Evolutionary conservation across 2,113 vertebrate genomes (phyloP).

Genomic region (Mola mola): DNA sequence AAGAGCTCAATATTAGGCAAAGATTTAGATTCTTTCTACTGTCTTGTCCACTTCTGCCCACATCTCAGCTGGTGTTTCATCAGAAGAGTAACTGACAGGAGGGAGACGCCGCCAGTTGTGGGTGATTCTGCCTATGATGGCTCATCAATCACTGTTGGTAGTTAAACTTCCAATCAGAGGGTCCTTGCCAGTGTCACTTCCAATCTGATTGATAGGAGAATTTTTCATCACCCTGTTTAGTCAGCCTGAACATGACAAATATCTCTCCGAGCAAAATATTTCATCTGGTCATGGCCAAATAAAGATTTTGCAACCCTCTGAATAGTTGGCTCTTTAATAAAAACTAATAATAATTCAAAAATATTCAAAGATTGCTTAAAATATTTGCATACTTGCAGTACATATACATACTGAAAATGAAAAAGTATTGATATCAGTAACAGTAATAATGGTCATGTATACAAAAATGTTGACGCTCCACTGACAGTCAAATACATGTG

Average conservation of each 20-base stretch:
- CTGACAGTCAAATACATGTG: too few relatives aligned
- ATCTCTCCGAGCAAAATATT: slow-evolving; percentile 29
- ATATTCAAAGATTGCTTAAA: too few relatives aligned
- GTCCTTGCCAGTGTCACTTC: slow-evolving; percentile 73
- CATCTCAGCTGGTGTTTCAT: slow-evolving; percentile 50
- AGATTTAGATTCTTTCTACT: slow-evolving; percentile 17
- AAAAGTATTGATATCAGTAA: background rate
- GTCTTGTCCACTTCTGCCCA: slow-evolving; percentile 15
- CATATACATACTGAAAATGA: too few relatives aligned
- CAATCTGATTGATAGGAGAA: slow-evolving; percentile 65
- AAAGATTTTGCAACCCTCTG: too few relatives aligned
- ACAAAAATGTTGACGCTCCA: too few relatives aligned
- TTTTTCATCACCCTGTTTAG: slow-evolving; percentile 59
- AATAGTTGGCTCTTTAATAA: too few relatives aligned
- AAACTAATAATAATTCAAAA: too few relatives aligned
- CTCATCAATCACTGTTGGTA: slow-evolving; percentile 75
- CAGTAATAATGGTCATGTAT: too few relatives aligned
- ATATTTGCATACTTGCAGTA: too few relatives aligned
- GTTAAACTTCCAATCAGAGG: slow-evolving; percentile 77
- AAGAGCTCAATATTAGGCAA: slow-evolving; percentile 12
- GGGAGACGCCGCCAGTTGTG: slow-evolving; percentile 18
- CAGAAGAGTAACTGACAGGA: slow-evolving; percentile 52
- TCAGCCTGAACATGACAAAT: slow-evolving; percentile 50
- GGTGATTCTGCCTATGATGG: slow-evolving; percentile 37
- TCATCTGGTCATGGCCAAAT: slow-evolving; percentile 39